phyloP scores from a whole-genome alignment of 2,888 invertebrate genomes.

The Leuctra nigra region DNA sequence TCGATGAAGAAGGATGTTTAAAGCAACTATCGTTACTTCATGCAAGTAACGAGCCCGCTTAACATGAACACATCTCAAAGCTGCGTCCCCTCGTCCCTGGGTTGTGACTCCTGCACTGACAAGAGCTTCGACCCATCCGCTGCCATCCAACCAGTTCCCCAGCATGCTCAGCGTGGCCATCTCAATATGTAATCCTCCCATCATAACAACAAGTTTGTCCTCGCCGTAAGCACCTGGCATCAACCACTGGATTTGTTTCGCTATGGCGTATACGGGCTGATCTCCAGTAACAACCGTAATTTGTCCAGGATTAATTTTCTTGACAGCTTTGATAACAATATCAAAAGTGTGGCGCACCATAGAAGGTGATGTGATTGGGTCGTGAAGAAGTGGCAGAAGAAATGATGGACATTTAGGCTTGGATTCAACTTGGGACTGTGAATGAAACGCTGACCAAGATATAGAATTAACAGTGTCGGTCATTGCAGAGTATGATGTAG shows the following conservation, averaged over 20 bases:
- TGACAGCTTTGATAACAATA: constrained; percentile 18
- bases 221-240: constrained; percentile 32
- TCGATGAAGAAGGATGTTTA: neutral
- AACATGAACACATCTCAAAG: constrained; percentile 19
- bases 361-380: constrained; percentile 28
- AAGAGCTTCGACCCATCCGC: constrained; percentile 32
- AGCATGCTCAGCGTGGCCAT: constrained; percentile 31
- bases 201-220: constrained; percentile 31
- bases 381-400: constrained; percentile 30
- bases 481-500: neutral
- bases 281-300: constrained; percentile 32
- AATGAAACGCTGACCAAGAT: neutral
- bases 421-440: neutral
- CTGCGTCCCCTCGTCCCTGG: constrained; percentile 31
- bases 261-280: constrained; percentile 32
- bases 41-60: constrained; percentile 18
- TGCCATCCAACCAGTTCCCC: constrained; percentile 30
- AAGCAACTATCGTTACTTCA: neutral
- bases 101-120: constrained; percentile 30
- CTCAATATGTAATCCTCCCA: constrained; percentile 35
- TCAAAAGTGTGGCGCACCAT: constrained; percentile 31
- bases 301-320: constrained; percentile 32
- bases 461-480: neutral
- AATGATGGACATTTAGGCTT: neutral
- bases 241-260: constrained; percentile 33